Evolutionary conservation across 64 coral and sea anemone genomes (phyloP), one percentile per base, ranked within the genome.

Genomic region (Cladopsammia gracilis): DNA sequence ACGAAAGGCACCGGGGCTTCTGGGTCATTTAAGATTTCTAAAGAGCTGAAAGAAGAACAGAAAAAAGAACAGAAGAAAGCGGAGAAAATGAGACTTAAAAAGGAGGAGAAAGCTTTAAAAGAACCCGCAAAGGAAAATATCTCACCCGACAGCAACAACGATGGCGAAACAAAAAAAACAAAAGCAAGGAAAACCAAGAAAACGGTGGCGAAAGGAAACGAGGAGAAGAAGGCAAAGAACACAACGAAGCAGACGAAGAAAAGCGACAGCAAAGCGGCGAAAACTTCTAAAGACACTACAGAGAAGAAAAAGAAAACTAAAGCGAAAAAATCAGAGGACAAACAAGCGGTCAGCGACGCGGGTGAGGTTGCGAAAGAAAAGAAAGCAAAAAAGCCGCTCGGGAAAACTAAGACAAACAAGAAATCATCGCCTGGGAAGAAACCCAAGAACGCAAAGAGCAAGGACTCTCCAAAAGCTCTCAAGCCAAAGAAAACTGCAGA

Each of bases 1-100:
- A 93, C 88, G 23, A 94, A 93, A 73, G 98, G 98, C 0, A 62
- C 69, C 8, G 98, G 98, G 47, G 91, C 92, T n/a, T 75, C 86
- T 60, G 98, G 98, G 0, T 94, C 90, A 10, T 99, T 99, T 56
- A 96, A 94, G 18, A 59, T 99, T 57, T 93, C 98, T 8, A 92
- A 88, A 66, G 73, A 89, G 34, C 78, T 88, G 7, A 93, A 91
- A 92, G 94, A 99, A n/a, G 94, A 93, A 87, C 88, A 62, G 79
- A 92, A 85, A 47, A 93, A 88, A 72, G 91, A 75, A 3, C 88
- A 62, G 79, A 92, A 85, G 26, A 93, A 88, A 72, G 91, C 75
- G 2, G 90, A 86, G 24, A 98, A 96, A 20, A 26, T 54, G 50
- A 81, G 68, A 62, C 70, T 45, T 15, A 89, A 66, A 61, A 86